Evolutionary conservation across 2,113 vertebrate species (phyloP).

Genomic region (Oreamnos americanus): DNA sequence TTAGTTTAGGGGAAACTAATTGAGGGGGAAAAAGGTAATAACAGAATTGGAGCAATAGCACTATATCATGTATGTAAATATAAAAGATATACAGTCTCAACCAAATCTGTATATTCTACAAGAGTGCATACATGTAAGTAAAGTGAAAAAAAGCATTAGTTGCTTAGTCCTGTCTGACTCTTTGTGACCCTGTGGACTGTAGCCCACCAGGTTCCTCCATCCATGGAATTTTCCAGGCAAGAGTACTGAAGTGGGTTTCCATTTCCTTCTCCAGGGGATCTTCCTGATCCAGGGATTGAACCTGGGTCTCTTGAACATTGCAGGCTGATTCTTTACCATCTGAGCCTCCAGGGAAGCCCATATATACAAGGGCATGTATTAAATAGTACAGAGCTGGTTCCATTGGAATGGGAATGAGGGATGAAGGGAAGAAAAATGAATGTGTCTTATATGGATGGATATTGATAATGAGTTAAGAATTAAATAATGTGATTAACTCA

Average conservation of each 20-base stretch:
- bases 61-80: background rate
- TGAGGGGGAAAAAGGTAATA: background rate
- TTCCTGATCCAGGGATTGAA: background rate
- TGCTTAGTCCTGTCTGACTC: background rate
- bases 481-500: background rate
- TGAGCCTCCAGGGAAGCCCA: background rate
- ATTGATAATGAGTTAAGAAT: background rate
- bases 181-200: background rate
- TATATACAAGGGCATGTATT: background rate
- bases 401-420: background rate
- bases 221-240: background rate
- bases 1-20: too few relatives aligned
- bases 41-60: background rate
- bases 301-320: background rate
- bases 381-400: background rate
- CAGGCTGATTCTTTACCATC: background rate
- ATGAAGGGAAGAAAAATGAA: background rate
- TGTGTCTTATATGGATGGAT: background rate
- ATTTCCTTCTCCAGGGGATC: background rate
- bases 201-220: background rate
- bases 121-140: background rate
- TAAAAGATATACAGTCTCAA: background rate
- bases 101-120: background rate
- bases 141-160: background rate
- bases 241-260: background rate